Base-by-base conservation (phyloP, 64 coral and sea anemone genomes). In the Orbicella faveolata region DNA sequence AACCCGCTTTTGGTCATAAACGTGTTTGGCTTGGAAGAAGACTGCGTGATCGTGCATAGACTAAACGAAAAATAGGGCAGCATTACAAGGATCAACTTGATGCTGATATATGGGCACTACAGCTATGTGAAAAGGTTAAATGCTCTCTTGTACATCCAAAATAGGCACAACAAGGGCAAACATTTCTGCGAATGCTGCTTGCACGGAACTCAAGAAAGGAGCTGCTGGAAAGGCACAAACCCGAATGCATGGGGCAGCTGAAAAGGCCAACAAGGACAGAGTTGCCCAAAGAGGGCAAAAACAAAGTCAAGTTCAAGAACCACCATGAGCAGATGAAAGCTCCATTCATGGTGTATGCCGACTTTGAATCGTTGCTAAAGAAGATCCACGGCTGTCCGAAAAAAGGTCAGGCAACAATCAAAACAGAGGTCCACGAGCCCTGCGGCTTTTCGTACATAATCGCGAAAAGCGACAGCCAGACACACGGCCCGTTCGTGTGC, bases 141-240 rank as follows among this genome's bases (percentile, higher is more conserved):
- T 34, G n/a, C 69, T 30, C 18, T 86, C 4, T 19, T 88, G 1
- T 76, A 63, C 20, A 30, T 39, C 1, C 88, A 90, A 16, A 53
- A 14, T 1, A 80, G 30, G 51, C 0, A 26, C 61, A 80, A 0
- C 17, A 19, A 33, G 5, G 26, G 0, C 5, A 80, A 90, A 80
- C 37, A 44, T 44, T 74, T 80, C 61, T 90, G 76, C 67, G 67
- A 52, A 10, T 12, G 62, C 16, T 90, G 78, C 15, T 65, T 90
- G 6, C 0, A 9, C 17, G 10, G 19, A 0, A 36, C 15, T 44
- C 79, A 36, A 81, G 39, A 66, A 15, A n/a, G 20, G 23, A 83
- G 4, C 9, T 90, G 67, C 1, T 90, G 23, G 89, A 74, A 19
- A 34, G 39, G 0, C 89, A 83, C 63, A 73, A 83, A 70, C 23